These are phyloP conservation scores for Styela clava DNA, from an alignment of 23 tunicate genomes.

Conservation along the genomic window DNA sequence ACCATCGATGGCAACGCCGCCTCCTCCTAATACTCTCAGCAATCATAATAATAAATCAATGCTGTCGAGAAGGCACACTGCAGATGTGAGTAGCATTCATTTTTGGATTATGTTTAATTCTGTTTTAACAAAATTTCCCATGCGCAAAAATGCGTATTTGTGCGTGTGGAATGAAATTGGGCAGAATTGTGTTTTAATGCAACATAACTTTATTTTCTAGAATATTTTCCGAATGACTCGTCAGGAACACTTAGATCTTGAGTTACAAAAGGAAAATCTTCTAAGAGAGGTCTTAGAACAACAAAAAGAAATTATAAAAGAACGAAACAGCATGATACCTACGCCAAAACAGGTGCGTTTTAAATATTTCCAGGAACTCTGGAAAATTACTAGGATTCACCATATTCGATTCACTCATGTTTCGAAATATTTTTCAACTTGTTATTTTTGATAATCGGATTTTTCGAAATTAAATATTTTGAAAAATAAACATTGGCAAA, in stretches of 20 bases:
- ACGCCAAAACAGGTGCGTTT: conserved; percentile 24
- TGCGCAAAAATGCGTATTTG: too few relatives aligned
- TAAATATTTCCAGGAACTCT: too few relatives aligned
- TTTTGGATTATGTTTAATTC: too few relatives aligned
- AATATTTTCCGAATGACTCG: conserved; percentile 15
- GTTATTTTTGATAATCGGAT: not conserved
- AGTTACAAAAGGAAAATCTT: conserved; percentile 23
- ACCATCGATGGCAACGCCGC: not conserved
- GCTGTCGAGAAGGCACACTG: conserved; percentile 14
- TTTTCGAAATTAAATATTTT: not conserved
- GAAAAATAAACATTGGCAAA: not conserved
- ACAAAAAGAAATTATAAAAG: conserved; percentile 31
- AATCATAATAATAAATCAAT: not conserved
- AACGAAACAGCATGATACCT: conserved; percentile 21
- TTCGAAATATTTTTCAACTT: too few relatives aligned
- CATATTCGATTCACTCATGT: too few relatives aligned
- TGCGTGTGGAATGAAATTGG: too few relatives aligned
- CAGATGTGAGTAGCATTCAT: conserved; percentile 7
- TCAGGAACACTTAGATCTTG: conserved; percentile 23
- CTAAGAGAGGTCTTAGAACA: conserved; percentile 23
- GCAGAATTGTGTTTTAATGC: too few relatives aligned
- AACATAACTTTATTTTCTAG: conserved; percentile 12
- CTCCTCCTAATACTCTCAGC: conserved; percentile 9
- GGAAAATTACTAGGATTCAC: too few relatives aligned
- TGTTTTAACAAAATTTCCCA: too few relatives aligned